These are phyloP conservation scores for Coleophora flavipennella DNA, from an alignment of 2,888 invertebrate species.

Conservation along the genomic window DNA sequence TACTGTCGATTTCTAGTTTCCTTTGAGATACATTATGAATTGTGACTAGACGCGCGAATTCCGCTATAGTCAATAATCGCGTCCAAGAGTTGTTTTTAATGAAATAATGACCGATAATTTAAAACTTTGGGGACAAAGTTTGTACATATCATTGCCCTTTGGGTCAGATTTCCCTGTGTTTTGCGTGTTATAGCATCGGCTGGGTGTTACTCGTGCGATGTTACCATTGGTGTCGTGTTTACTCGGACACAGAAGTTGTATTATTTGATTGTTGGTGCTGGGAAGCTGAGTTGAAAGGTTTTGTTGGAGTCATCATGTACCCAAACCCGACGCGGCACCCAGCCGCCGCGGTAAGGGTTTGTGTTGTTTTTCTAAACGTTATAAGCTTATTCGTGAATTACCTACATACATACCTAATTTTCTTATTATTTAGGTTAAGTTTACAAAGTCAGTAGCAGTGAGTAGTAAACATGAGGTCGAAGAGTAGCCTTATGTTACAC, in stretches of 20 bases:
- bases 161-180: slow-evolving; percentile 48
- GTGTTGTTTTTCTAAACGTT: slow-evolving; percentile 33
- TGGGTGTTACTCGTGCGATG: slow-evolving; percentile 43
- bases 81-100: slow-evolving; percentile 36
- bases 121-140: slow-evolving; percentile 64
- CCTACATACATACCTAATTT: background rate
- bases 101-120: slow-evolving; percentile 59
- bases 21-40: slow-evolving; percentile 19
- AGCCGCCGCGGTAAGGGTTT: slow-evolving; percentile 80
- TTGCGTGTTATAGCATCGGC: slow-evolving; percentile 55
- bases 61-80: slow-evolving; percentile 23
- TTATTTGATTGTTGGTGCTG: slow-evolving; percentile 42
- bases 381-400: background rate
- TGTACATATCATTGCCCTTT: slow-evolving; percentile 68
- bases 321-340: slow-evolving; percentile 84
- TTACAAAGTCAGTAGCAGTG: too few species aligned
- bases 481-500: too few species aligned
- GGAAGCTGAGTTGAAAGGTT: slow-evolving; percentile 15
- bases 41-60: slow-evolving; percentile 22
- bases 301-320: slow-evolving; percentile 70
- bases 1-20: slow-evolving; percentile 40
- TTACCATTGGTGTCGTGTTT: slow-evolving; percentile 40
- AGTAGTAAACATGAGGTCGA: too few species aligned
- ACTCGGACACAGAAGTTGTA: slow-evolving; percentile 48
- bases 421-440: too few species aligned